These are phyloP conservation scores for Pristionchus exspectatus DNA, from an alignment of 2,888 invertebrate species.

Conservation along the genomic window DNA sequence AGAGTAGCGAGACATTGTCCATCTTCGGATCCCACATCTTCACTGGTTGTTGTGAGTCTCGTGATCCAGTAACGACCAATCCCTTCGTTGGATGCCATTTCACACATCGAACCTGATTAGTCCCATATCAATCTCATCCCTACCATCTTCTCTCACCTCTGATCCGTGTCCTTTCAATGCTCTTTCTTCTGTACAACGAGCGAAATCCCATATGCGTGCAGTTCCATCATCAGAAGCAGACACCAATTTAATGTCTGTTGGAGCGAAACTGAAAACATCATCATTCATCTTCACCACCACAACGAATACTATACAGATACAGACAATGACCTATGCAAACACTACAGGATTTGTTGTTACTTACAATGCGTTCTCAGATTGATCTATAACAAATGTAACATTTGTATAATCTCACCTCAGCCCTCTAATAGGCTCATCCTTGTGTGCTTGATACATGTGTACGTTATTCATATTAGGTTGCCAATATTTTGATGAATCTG, in stretches of 20 bases:
- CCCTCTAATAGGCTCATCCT: conserved; percentile 95
- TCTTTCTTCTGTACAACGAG: conserved; percentile 92
- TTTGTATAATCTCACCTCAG: conserved; percentile 85
- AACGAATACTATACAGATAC: background rate
- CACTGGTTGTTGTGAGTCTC: conserved; percentile 99
- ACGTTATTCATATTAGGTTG: conserved; percentile 99
- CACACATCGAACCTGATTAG: conserved; percentile 83
- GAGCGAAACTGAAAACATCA: conserved; percentile 90
- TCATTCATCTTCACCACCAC: background rate
- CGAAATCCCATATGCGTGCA: conserved; percentile 98
- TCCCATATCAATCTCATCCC: background rate
- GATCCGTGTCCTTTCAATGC: conserved; percentile 83
- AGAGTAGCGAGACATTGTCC: conserved; percentile 95
- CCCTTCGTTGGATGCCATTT: conserved; percentile 99
- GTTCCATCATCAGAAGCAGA: conserved; percentile 99
- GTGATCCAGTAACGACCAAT: conserved; percentile 96
- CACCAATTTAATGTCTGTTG: conserved; percentile 97
- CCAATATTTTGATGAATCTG: conserved; percentile 94
- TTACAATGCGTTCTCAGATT: no score
- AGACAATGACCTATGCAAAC: no score
- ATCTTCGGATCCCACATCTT: conserved; percentile 98
- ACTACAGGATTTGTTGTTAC: no score
- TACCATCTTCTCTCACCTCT: conserved; percentile 60
- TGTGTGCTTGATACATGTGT: conserved; percentile 99
- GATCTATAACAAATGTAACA: no score